Percentiles rank a stretch among this genome's conserved stretches.
phyloP scores from a whole-genome alignment of 1,140 invertebrate species.

The Calephelis nemesis region DNA sequence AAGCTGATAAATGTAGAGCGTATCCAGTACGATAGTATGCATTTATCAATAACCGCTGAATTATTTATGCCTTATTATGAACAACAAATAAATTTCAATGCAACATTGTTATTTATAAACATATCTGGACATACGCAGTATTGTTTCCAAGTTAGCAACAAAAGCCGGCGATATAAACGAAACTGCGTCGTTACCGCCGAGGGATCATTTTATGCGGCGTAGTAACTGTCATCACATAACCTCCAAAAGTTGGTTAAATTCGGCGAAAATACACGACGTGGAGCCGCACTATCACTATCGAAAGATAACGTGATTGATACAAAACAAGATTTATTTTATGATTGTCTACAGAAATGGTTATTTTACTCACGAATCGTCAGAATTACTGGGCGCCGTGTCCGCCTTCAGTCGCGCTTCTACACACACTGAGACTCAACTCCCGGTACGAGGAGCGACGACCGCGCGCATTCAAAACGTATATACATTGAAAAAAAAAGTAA shows the following conservation, averaged over 20 bases:
- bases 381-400: slow-evolving; percentile 44
- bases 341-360: background rate
- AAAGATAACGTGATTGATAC: slow-evolving; percentile 8
- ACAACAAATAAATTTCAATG: slow-evolving; percentile 25
- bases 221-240: slow-evolving; percentile 66
- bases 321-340: slow-evolving; percentile 6
- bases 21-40: background rate
- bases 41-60: slow-evolving; percentile 6
- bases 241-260: slow-evolving; percentile 27
- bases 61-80: background rate
- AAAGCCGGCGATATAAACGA: slow-evolving; percentile 56
- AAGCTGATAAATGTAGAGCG: background rate
- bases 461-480: slow-evolving; percentile 38
- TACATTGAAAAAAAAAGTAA: slow-evolving; percentile 51
- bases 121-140: slow-evolving; percentile 58
- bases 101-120: slow-evolving; percentile 29
- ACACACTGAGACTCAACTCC: slow-evolving; percentile 49
- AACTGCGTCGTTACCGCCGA: slow-evolving; percentile 64
- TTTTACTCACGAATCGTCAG: slow-evolving; percentile 54
- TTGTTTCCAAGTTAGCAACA: slow-evolving; percentile 67
- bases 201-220: slow-evolving; percentile 60
- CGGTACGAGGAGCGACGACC: slow-evolving; percentile 51
- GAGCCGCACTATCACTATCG: background rate
- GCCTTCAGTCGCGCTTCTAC: slow-evolving; percentile 44
- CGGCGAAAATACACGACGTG: background rate